A percentile compares a stretch with the other conserved stretches of the same genome.
phyloP scores from a whole-genome alignment of 2,888 invertebrate species.

The Tholera decimalis region DNA sequence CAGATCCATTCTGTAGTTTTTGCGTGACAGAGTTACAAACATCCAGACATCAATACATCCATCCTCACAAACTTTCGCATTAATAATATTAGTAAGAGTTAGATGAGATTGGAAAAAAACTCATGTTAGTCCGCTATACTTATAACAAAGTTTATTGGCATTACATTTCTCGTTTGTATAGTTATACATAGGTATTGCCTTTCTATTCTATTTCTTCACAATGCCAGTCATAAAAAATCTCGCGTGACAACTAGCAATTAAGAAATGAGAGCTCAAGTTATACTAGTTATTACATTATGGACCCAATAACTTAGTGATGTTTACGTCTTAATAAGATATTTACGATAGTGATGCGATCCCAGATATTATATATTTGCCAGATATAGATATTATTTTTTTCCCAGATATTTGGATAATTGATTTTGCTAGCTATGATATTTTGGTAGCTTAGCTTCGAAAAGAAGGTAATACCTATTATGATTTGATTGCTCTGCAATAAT shows the following conservation, averaged over 20 bases:
- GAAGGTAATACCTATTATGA: background rate
- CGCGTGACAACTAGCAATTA: constrained; percentile 12
- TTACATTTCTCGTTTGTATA: constrained; percentile 1
- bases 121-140: background rate
- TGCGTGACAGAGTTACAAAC: too few species aligned
- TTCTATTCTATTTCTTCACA: constrained; percentile 16
- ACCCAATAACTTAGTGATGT: constrained; percentile 52
- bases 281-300: constrained; percentile 15
- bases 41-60: too few species aligned
- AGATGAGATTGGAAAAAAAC: background rate
- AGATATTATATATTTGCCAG: constrained; percentile 71
- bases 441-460: background rate
- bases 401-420: constrained; percentile 56
- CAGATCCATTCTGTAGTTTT: too few species aligned
- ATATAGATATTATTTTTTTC: constrained; percentile 70
- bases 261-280: constrained; percentile 24
- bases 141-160: constrained; percentile 30
- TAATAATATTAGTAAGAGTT: too few species aligned
- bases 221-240: constrained; percentile 19
- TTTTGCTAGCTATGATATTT: constrained; percentile 20
- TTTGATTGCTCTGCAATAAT: background rate
- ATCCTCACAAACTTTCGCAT: too few species aligned
- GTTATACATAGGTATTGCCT: background rate
- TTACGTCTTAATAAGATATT: constrained; percentile 82
- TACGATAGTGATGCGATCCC: constrained; percentile 68